Percentiles rank a stretch among this genome's conserved stretches.
Evolutionary conservation across 2,113 vertebrate species (phyloP).

Genomic region (Cynopterus brachyotis): DNA sequence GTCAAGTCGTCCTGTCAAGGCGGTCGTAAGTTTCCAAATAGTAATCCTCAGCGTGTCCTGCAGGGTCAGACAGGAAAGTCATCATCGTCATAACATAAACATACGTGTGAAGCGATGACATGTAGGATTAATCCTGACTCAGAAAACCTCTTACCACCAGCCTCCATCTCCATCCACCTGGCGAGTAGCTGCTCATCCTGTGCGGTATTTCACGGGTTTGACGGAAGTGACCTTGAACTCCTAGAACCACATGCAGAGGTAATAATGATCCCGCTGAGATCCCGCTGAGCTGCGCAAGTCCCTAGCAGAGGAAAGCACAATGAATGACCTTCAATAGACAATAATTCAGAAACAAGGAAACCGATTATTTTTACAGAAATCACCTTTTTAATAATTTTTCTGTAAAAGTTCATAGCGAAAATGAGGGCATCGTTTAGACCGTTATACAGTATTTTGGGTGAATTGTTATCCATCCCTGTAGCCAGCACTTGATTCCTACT

Average conservation of each 20-base stretch:
- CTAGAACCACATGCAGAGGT: not conserved
- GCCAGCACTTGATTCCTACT: not conserved
- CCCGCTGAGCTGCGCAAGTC: not conserved
- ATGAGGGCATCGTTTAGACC: not conserved
- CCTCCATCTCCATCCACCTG: not conserved
- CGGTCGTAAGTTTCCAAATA: not conserved
- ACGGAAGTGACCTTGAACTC: not conserved
- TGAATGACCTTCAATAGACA: not conserved
- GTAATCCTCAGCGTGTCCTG: not conserved
- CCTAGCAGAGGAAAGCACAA: not conserved
- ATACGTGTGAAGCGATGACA: not conserved
- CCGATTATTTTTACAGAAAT: not conserved
- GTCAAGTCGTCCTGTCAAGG: not conserved
- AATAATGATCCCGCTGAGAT: not conserved
- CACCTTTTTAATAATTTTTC: not conserved
- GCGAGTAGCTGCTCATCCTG: not conserved
- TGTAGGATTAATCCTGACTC: not conserved
- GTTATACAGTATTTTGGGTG: not conserved
- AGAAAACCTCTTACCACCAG: not conserved
- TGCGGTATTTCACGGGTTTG: not conserved
- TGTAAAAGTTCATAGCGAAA: not conserved
- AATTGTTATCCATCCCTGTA: not conserved
- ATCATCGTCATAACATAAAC: not conserved
- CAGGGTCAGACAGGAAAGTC: not conserved
- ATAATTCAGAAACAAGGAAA: not conserved